Percentiles rank a stretch among this genome's conserved stretches.
These are phyloP conservation scores for Junco hyemalis DNA, from an alignment of 2,113 vertebrate species.

Conservation along the genomic window DNA sequence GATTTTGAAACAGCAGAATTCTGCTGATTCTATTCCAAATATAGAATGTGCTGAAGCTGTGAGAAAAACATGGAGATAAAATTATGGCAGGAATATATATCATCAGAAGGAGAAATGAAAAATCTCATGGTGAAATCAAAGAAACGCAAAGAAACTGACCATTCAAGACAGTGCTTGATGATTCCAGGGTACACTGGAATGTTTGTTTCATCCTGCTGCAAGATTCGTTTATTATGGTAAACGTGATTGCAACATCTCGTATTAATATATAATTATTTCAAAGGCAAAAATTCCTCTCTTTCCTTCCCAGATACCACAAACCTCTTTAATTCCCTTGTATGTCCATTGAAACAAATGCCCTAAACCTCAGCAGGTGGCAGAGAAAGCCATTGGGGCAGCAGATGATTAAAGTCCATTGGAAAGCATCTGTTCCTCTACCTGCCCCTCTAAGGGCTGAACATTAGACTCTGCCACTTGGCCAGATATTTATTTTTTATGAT, in stretches of 20 bases:
- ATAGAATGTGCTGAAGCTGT: background rate
- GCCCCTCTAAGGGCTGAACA: background rate
- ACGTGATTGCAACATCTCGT: background rate
- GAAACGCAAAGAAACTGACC: background rate
- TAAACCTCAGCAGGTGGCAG: slow-evolving; percentile 20
- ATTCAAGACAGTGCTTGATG: background rate
- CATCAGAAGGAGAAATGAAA: background rate
- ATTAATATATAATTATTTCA: background rate
- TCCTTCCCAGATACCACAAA: background rate
- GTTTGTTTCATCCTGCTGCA: background rate
- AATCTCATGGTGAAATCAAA: background rate
- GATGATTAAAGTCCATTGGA: background rate
- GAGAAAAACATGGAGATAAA: background rate
- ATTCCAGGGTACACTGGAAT: background rate
- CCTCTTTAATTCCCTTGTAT: background rate
- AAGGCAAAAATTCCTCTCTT: background rate
- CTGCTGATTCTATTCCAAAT: background rate
- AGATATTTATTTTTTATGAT: slow-evolving; percentile 25
- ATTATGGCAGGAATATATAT: background rate
- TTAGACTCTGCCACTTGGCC: background rate
- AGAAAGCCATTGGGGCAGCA: background rate
- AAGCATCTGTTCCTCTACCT: background rate
- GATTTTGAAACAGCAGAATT: background rate
- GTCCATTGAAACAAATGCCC: background rate
- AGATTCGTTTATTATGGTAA: background rate